Percentiles rank a stretch among this genome's conserved stretches.
phyloP scores from a whole-genome alignment of 1,140 invertebrate genomes.

The Trichomalopsis sarcophagae region DNA sequence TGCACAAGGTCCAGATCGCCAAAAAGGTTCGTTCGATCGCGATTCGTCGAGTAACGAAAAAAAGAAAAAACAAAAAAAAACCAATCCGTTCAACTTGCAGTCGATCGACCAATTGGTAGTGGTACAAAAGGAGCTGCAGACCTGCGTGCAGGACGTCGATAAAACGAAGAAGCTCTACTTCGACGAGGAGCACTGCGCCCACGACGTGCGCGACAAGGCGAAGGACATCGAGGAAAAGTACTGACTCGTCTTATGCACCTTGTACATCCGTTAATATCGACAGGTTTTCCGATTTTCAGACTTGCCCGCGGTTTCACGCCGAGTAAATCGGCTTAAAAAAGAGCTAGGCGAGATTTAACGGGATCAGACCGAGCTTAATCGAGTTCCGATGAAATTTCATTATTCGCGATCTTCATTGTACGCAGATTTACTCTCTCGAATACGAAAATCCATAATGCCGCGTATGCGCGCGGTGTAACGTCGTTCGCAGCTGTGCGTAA shows the following conservation, averaged over 20 bases:
- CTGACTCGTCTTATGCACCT: slow-evolving; percentile 61
- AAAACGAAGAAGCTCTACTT: slow-evolving; percentile 96
- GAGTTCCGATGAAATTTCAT: too few species aligned
- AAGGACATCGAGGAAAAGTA: slow-evolving; percentile 97
- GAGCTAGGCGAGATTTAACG: too few species aligned
- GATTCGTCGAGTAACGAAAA: too few species aligned
- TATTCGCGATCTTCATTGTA: too few species aligned
- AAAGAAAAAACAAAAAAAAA: neutral
- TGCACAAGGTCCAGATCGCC: slow-evolving; percentile 88
- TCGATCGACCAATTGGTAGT: slow-evolving; percentile 89
- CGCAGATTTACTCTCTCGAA: neutral
- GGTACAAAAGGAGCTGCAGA: slow-evolving; percentile 93
- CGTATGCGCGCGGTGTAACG: slow-evolving; percentile 1
- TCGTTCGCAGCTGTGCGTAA: neutral
- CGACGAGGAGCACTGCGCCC: slow-evolving; percentile 95
- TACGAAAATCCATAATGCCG: slow-evolving; percentile 12
- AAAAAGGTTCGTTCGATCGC: slow-evolving; percentile 83
- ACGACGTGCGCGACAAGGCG: slow-evolving; percentile 95
- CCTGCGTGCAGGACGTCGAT: slow-evolving; percentile 91
- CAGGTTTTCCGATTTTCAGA: too few species aligned
- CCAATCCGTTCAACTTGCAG: slow-evolving; percentile 70
- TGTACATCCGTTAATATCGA: too few species aligned
- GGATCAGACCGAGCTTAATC: too few species aligned
- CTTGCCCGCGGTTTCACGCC: too few species aligned
- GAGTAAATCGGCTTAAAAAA: too few species aligned